Percentiles rank a stretch among this genome's conserved stretches.
phyloP scores from a whole-genome alignment of 2,797 vertebrate species.

The Cynopterus sphinx region DNA sequence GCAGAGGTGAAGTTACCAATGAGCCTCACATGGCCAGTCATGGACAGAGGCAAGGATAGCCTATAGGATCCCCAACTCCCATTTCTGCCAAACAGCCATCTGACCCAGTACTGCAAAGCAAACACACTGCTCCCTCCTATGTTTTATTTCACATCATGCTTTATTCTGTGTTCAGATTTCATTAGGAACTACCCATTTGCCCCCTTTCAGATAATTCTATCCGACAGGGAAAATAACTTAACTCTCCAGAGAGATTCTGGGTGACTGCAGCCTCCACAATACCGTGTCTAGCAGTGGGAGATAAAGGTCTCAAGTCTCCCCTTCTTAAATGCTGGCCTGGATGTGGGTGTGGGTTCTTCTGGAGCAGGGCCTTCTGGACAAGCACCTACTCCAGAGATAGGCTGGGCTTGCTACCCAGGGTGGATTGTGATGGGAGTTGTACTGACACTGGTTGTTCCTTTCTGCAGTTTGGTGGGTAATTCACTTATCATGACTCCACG shows the following conservation, averaged over 20 bases:
- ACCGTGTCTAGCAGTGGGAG: fast-evolving
- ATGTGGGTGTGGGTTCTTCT: background rate
- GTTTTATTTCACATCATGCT: background rate
- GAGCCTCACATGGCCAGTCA: fast-evolving
- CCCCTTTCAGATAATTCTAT: background rate
- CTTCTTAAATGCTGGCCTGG: background rate
- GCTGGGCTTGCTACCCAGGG: background rate
- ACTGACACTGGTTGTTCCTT: fast-evolving
- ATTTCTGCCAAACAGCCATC: background rate
- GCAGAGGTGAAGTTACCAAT: background rate
- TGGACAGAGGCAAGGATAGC: background rate
- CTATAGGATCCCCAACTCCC: fast-evolving
- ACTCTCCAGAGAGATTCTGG: background rate
- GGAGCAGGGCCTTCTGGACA: background rate
- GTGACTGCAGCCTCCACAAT: too few species aligned
- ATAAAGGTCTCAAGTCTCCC: background rate
- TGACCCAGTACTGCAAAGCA: fast-evolving
- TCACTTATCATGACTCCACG: fast-evolving
- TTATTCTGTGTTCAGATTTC: background rate
- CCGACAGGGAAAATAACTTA: background rate
- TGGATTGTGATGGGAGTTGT: fast-evolving
- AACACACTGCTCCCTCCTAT: background rate
- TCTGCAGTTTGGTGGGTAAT: background rate
- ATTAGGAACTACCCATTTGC: background rate
- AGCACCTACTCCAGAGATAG: background rate